phyloP scores from a whole-genome alignment of 92 coral and sea anemone species.

The Ricordea florida region DNA sequence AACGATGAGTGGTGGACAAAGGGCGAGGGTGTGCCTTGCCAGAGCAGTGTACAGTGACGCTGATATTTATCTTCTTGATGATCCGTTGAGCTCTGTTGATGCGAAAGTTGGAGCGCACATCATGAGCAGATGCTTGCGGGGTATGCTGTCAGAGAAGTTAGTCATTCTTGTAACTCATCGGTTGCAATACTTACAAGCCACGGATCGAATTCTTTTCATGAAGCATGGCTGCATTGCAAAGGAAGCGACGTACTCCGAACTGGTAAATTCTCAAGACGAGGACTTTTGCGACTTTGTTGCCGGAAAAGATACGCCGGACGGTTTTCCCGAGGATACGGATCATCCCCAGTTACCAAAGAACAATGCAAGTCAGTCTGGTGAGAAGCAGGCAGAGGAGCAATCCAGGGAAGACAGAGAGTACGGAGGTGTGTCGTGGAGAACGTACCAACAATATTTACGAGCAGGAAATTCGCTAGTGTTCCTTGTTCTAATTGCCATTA shows the following conservation, averaged over 20 bases:
- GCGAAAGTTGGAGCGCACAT: constrained; percentile 9
- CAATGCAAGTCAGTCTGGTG: background rate
- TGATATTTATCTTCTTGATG: constrained; percentile 19
- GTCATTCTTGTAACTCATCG: constrained; percentile 4
- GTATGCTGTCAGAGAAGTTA: background rate
- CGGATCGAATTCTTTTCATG: background rate
- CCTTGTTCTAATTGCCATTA: background rate
- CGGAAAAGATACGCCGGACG: background rate
- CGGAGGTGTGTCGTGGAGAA: constrained; percentile 28
- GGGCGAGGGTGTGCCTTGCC: constrained; percentile 10
- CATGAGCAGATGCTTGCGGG: background rate
- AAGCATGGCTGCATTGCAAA: background rate
- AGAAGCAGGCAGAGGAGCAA: background rate
- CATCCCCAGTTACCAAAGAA: background rate
- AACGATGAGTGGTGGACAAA: constrained; percentile 33
- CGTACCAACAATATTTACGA: constrained; percentile 30
- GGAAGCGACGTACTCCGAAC: background rate
- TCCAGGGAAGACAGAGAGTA: constrained; percentile 19
- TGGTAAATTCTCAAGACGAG: background rate
- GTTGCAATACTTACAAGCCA: background rate
- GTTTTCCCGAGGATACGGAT: background rate
- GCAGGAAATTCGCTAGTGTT: constrained; percentile 25
- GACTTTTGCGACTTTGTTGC: background rate
- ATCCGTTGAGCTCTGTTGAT: constrained; percentile 20
- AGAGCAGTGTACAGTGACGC: constrained; percentile 10